These are phyloP conservation scores for Idaea straminata DNA, from an alignment of 2,888 invertebrate genomes.

Conservation along the genomic window DNA sequence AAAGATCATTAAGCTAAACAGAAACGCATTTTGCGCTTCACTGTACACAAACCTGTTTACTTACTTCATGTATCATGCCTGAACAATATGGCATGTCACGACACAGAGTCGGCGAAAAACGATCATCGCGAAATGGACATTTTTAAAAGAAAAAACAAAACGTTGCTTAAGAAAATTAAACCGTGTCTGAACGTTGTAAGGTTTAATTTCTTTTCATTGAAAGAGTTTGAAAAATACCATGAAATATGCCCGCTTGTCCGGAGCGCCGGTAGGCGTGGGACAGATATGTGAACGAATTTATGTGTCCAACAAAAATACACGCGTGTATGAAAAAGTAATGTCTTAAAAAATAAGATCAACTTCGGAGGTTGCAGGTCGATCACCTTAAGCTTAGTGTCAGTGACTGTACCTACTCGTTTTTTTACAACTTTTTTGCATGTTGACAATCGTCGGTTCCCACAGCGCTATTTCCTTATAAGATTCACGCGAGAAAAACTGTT, in stretches of 20 bases:
- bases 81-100: slow-evolving; percentile 78
- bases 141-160: slow-evolving; percentile 44
- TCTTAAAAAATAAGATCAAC: slow-evolving; percentile 50
- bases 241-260: slow-evolving; percentile 74
- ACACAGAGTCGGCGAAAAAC: slow-evolving; percentile 64
- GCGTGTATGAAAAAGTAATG: slow-evolving; percentile 44
- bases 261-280: slow-evolving; percentile 72
- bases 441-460: slow-evolving; percentile 50
- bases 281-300: slow-evolving; percentile 60
- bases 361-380: slow-evolving; percentile 46
- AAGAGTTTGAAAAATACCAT: slow-evolving; percentile 51
- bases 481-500: slow-evolving; percentile 24
- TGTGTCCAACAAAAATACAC: slow-evolving; percentile 35
- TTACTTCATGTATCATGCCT: slow-evolving; percentile 69
- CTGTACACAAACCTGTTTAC: slow-evolving; percentile 69
- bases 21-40: slow-evolving; percentile 57
- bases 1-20: slow-evolving; percentile 62
- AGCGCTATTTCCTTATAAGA: slow-evolving; percentile 44
- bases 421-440: slow-evolving; percentile 47
- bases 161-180: slow-evolving; percentile 37
- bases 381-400: slow-evolving; percentile 53
- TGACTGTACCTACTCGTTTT: slow-evolving; percentile 44
- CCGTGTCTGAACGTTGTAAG: slow-evolving; percentile 48
- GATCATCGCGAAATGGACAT: slow-evolving; percentile 56
- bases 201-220: slow-evolving; percentile 39